Conservation (phyloP, 2,797 vertebrate species). For the Muscicapa striata region DNA sequence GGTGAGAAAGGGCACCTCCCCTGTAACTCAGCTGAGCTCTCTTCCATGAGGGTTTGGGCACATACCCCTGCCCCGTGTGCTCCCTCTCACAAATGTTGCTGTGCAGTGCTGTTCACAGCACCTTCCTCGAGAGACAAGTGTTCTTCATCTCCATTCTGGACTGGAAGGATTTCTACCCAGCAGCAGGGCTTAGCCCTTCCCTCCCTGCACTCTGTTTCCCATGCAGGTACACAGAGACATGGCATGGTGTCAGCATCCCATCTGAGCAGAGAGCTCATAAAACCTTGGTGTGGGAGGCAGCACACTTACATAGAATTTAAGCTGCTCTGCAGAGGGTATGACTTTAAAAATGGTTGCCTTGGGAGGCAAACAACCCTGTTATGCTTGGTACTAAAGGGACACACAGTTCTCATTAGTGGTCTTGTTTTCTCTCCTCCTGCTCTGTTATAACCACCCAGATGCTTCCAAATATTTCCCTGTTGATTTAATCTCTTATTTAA, state of each 20-base stretch:
- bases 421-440: constrained; percentile 35
- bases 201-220: rapidly evolving
- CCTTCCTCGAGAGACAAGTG: background rate
- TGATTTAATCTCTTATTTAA: constrained; percentile 29
- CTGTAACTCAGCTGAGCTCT: background rate
- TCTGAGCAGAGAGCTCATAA: background rate
- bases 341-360: constrained; percentile 8
- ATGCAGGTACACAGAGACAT: rapidly evolving
- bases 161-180: background rate
- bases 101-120: background rate
- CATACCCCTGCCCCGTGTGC: rapidly evolving
- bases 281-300: background rate
- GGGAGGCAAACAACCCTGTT: background rate
- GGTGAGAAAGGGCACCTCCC: too few species aligned
- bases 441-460: background rate
- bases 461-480: constrained; percentile 23
- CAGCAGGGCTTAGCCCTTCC: background rate
- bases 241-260: background rate
- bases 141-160: background rate
- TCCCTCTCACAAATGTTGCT: rapidly evolving
- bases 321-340: background rate
- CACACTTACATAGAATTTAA: background rate
- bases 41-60: background rate
- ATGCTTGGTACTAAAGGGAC: constrained; percentile 33
- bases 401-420: constrained; percentile 5